Conservation (phyloP, 2,113 vertebrate genomes). For the Caracal caracal region DNA sequence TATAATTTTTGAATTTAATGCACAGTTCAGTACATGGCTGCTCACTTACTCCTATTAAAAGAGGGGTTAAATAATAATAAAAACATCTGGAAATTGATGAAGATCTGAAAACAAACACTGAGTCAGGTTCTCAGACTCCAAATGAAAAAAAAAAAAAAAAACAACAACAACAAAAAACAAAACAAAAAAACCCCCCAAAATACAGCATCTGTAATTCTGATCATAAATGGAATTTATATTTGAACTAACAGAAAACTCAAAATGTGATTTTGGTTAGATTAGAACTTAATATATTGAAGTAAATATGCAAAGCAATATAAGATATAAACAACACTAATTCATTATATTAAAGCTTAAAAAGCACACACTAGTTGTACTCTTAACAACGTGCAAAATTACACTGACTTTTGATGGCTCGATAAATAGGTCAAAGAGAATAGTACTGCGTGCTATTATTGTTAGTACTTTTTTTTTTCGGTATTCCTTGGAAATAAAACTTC, state of each 20-base stretch:
- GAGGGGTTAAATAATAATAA: conserved; percentile 2
- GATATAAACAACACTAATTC: neutral
- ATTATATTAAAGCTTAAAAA: conserved; percentile 11
- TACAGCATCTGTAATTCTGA: neutral
- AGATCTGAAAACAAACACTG: neutral
- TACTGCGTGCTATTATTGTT: neutral
- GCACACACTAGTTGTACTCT: neutral
- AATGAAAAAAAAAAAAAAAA: neutral
- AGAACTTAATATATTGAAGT: conserved; percentile 12
- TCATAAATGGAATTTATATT: neutral
- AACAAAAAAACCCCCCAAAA: too few species aligned
- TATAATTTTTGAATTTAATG: neutral
- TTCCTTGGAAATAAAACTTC: neutral
- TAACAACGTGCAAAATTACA: neutral
- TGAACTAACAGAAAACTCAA: neutral
- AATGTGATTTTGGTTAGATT: neutral
- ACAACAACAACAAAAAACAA: neutral
- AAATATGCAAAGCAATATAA: neutral
- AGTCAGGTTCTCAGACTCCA: neutral
- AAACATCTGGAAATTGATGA: neutral
- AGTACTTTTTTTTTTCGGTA: neutral
- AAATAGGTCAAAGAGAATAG: neutral
- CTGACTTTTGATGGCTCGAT: neutral
- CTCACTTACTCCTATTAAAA: neutral
- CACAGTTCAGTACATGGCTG: neutral